A percentile compares a stretch with the other conserved stretches of the same genome.
phyloP scores from a whole-genome alignment of 2,888 invertebrate genomes.

The Cataglyphis albicans region DNA sequence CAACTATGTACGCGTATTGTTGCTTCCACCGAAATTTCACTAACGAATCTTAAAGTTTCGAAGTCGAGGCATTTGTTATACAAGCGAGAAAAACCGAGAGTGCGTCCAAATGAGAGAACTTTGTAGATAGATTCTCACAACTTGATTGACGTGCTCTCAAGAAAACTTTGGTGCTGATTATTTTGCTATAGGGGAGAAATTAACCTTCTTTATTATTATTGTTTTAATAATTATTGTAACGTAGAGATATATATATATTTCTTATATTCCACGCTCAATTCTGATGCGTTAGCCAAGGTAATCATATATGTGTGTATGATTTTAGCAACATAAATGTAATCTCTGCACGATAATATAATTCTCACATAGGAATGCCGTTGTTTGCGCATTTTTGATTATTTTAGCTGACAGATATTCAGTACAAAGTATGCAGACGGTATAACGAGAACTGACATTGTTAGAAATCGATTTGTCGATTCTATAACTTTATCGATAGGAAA shows the following conservation, averaged over 20 bases:
- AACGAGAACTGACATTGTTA: conserved; percentile 13
- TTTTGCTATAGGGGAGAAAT: conserved; percentile 52
- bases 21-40: conserved; percentile 14
- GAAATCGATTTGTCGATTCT: conserved; percentile 2
- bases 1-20: conserved; percentile 31
- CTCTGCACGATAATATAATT: neutral
- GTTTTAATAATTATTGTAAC: conserved; percentile 61
- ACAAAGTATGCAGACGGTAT: neutral
- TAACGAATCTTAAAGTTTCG: conserved; percentile 26
- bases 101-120: conserved; percentile 44
- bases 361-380: neutral
- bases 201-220: conserved; percentile 61
- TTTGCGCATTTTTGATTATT: neutral
- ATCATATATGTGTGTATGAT: conserved; percentile 15
- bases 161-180: conserved; percentile 61
- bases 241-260: conserved; percentile 46
- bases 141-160: conserved; percentile 54
- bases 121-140: conserved; percentile 64
- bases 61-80: conserved; percentile 39
- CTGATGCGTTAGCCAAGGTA: conserved; percentile 18
- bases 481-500: conserved; percentile 21
- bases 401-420: neutral
- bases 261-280: conserved; percentile 54
- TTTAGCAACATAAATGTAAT: conserved; percentile 18
- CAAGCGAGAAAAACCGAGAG: neutral